These are phyloP conservation scores for Halcyon leucocephala DNA, from an alignment of 2,797 vertebrate genomes.

Conservation along the genomic window DNA sequence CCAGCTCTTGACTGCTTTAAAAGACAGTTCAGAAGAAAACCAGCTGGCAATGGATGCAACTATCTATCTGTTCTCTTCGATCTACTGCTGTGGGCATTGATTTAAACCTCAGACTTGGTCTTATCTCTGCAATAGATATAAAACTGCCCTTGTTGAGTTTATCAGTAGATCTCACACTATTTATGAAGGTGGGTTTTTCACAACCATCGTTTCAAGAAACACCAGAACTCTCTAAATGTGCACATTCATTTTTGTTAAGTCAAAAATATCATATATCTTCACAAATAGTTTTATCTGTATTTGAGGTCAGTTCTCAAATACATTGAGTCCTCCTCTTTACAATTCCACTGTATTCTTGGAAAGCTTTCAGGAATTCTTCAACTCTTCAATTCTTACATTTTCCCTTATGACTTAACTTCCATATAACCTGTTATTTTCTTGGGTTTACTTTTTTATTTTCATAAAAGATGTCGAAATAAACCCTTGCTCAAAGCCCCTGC, in stretches of 20 bases:
- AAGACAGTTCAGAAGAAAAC: neutral
- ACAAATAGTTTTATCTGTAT: neutral
- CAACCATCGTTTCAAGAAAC: neutral
- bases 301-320: neutral
- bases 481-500: neutral
- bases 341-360: neutral
- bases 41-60: neutral
- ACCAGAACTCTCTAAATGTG: neutral
- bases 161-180: neutral
- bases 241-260: neutral
- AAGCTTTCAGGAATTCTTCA: neutral
- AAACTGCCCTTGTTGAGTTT: neutral
- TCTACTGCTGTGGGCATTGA: neutral
- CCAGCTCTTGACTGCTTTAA: neutral
- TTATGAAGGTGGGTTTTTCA: neutral
- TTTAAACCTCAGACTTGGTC: neutral
- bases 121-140: neutral
- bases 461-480: neutral
- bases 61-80: neutral
- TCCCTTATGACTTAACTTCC: neutral
- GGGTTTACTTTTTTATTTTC: neutral
- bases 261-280: neutral
- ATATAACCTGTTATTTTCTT: neutral
- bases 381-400: neutral
- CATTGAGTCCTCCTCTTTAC: neutral